A percentile compares a stretch with the other conserved stretches of the same genome.
These are phyloP conservation scores for Leptogaster cylindrica DNA, from an alignment of 2,888 invertebrate species.

Conservation along the genomic window DNA sequence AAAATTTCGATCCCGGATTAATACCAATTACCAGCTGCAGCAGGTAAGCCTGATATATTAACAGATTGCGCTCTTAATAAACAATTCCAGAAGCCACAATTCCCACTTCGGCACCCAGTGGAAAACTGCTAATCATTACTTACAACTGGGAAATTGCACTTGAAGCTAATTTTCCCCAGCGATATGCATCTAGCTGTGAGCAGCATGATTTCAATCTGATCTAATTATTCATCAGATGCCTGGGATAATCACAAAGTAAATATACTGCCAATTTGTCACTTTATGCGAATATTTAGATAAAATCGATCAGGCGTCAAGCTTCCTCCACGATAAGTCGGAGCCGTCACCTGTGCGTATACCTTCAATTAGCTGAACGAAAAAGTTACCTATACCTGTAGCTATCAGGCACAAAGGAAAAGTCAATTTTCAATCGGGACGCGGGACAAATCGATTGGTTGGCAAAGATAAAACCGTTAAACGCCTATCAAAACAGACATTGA, in stretches of 20 bases:
- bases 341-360: no score
- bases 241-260: conserved; percentile 22
- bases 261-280: conserved; percentile 30
- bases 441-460: background rate
- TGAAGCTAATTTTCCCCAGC: no score
- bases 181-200: no score
- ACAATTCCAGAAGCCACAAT: no score
- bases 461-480: conserved; percentile 34
- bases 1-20: no score
- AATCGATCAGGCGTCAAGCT: conserved; percentile 23
- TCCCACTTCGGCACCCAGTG: no score
- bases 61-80: no score
- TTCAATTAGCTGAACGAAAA: background rate
- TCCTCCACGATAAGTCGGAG: conserved; percentile 14
- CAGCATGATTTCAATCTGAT: background rate
- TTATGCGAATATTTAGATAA: conserved; percentile 23
- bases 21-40: no score
- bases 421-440: background rate
- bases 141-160: no score
- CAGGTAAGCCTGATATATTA: no score
- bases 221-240: background rate
- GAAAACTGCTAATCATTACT: no score
- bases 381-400: background rate
- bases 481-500: conserved; percentile 6
- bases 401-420: background rate